phyloP scores from a whole-genome alignment of 2,888 invertebrate genomes.

The Caenorhabditis panamensis region DNA sequence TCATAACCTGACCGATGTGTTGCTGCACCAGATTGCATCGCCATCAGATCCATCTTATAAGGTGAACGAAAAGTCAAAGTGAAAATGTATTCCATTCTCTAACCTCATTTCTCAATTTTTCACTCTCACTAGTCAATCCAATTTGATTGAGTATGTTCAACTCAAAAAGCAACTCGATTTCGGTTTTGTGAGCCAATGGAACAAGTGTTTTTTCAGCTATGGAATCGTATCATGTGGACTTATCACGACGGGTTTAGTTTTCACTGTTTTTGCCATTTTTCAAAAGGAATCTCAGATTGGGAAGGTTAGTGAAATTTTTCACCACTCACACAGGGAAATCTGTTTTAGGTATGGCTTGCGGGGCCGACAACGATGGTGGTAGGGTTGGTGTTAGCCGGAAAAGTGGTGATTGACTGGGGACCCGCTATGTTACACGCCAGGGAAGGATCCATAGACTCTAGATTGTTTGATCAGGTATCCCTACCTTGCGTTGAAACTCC shows the following conservation, averaged over 20 bases:
- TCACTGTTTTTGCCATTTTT: conserved; percentile 81
- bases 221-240: conserved; percentile 79
- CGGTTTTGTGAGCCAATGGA: no score
- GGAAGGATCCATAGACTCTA: conserved; percentile 77
- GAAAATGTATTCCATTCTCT: background rate
- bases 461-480: conserved; percentile 72
- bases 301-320: conserved; percentile 64
- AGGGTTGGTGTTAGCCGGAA: conserved; percentile 79
- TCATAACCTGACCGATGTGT: conserved; percentile 63
- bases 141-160: background rate
- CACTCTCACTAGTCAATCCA: conserved; percentile 12
- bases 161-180: conserved; percentile 31
- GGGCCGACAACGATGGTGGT: conserved; percentile 80
- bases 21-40: conserved; percentile 78
- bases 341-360: conserved; percentile 75
- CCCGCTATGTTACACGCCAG: conserved; percentile 79
- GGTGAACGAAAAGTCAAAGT: conserved; percentile 62
- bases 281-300: conserved; percentile 81
- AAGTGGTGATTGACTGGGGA: conserved; percentile 81
- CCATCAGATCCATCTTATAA: conserved; percentile 80
- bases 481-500: background rate
- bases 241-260: conserved; percentile 80
- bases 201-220: conserved; percentile 79
- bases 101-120: background rate
- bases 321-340: background rate